Percentiles rank a stretch among this genome's conserved stretches.
Conservation (phyloP, 2,888 invertebrate species). For the Gortyna flavago region DNA sequence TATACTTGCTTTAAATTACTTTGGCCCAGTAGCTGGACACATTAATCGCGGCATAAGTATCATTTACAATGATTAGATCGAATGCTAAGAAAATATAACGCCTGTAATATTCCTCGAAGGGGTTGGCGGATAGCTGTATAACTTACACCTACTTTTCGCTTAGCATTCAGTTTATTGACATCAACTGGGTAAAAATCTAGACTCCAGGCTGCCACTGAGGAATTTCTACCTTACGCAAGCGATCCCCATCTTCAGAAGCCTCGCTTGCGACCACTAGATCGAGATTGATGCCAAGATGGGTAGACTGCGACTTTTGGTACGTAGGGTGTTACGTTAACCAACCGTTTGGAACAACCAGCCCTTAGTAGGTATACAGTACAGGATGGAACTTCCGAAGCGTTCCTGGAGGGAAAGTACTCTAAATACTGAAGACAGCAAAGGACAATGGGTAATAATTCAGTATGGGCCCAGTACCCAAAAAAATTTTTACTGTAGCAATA, state of each 20-base stretch:
- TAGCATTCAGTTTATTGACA: background rate
- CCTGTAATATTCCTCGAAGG: background rate
- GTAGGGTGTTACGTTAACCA: too few relatives aligned
- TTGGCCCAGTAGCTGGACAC: background rate
- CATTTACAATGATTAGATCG: background rate
- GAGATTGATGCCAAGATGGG: background rate
- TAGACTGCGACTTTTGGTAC: background rate
- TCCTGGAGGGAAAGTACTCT: too few relatives aligned
- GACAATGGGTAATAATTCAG: too few relatives aligned
- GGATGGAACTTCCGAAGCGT: too few relatives aligned
- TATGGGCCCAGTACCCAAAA: too few relatives aligned
- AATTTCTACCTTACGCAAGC: background rate
- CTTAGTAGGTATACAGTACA: too few relatives aligned
- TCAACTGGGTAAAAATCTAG: background rate
- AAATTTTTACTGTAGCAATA: too few relatives aligned
- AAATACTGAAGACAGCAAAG: too few relatives aligned
- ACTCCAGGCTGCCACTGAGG: background rate
- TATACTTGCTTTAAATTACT: too few relatives aligned
- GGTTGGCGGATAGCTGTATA: background rate
- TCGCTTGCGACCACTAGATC: background rate
- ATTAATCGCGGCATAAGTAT: background rate
- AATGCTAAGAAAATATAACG: background rate
- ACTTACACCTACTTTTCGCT: background rate
- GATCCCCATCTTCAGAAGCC: background rate
- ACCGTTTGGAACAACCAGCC: too few relatives aligned